Conservation (phyloP, 1,140 invertebrate species). For the Tribolium castaneum region DNA sequence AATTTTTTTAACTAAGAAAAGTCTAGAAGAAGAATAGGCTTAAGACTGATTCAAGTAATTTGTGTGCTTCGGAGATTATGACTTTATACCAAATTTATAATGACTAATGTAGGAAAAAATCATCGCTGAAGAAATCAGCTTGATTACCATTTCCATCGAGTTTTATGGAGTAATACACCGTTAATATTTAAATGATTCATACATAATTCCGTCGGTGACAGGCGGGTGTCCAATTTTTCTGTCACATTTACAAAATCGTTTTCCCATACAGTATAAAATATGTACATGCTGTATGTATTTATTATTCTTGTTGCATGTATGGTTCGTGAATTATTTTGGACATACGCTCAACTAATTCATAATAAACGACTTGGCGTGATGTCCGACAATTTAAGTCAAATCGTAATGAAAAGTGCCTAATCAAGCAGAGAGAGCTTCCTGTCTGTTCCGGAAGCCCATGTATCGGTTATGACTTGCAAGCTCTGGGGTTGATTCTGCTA, state of each 20-base stretch:
- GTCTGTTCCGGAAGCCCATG: slow-evolving; percentile 52
- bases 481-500: slow-evolving; percentile 16
- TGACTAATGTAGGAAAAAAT: no score
- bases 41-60: no score
- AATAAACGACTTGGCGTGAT: slow-evolving; percentile 55
- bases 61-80: no score
- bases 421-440: slow-evolving; percentile 54
- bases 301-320: slow-evolving; percentile 48
- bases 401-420: slow-evolving; percentile 56
- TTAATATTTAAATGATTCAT: slow-evolving; percentile 49
- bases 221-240: slow-evolving; percentile 44
- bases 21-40: no score
- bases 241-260: slow-evolving; percentile 52
- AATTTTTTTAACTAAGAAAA: no score
- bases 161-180: slow-evolving; percentile 39
- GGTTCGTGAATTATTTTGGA: slow-evolving; percentile 48
- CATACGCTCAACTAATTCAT: slow-evolving; percentile 54
- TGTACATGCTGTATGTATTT: slow-evolving; percentile 51
- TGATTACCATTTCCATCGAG: background rate
- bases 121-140: background rate
- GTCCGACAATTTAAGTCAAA: slow-evolving; percentile 49
- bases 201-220: slow-evolving; percentile 43
- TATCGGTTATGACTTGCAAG: slow-evolving; percentile 54
- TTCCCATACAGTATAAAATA: slow-evolving; percentile 53
- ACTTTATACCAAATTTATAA: no score